Percentiles rank a stretch among this genome's conserved stretches.
Evolutionary conservation across 2,888 invertebrate genomes (phyloP).

Genomic region (Pammene fasciana): DNA sequence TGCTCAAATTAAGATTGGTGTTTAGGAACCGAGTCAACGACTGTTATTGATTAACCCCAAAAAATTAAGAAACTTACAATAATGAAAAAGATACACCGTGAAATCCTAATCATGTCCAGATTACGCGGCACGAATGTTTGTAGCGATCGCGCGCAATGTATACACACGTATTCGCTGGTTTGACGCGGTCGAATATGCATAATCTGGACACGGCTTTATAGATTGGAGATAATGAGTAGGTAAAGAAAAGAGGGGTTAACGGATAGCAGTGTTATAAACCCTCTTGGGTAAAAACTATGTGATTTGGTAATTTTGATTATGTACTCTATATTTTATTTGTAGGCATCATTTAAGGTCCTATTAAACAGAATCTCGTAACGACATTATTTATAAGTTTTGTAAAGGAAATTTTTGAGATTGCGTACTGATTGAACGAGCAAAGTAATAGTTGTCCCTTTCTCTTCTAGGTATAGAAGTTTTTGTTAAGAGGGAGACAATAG

Average conservation of each 20-base stretch:
- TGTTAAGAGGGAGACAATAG: not conserved
- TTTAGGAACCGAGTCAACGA: conserved; percentile 13
- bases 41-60: conserved; percentile 1
- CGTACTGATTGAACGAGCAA: conserved; percentile 16
- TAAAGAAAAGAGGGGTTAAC: not conserved
- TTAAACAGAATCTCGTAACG: conserved; percentile 38
- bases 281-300: conserved; percentile 16
- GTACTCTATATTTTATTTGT: conserved; percentile 34
- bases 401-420: conserved; percentile 24
- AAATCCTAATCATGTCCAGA: too few species aligned
- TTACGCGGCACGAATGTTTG: too few species aligned
- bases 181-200: too few species aligned
- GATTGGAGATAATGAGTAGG: not conserved
- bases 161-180: too few species aligned
- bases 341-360: conserved; percentile 27
- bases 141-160: too few species aligned
- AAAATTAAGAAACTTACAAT: too few species aligned
- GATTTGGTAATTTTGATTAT: conserved; percentile 26
- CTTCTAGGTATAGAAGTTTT: not conserved
- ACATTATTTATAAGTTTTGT: conserved; percentile 37
- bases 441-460: not conserved
- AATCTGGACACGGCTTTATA: too few species aligned
- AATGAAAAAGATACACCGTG: too few species aligned
- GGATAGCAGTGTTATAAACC: conserved; percentile 2
- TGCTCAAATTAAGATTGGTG: conserved; percentile 5